Evolutionary conservation across 2,113 vertebrate genomes (phyloP).

Genomic region (Muntiacus muntjak): DNA sequence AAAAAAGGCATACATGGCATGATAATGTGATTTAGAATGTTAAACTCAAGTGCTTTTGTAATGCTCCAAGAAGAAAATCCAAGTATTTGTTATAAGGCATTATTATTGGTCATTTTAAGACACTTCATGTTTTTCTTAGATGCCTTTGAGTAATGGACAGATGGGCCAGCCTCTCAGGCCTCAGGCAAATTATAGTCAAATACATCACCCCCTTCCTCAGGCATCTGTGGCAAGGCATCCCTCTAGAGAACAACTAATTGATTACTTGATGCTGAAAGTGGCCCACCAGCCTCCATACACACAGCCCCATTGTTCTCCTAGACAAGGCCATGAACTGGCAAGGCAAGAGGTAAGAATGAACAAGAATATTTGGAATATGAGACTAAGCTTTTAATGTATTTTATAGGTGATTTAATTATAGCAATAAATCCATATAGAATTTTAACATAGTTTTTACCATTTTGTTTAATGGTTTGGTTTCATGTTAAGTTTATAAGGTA

Average conservation of each 20-base stretch:
- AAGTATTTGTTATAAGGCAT: conserved; percentile 56
- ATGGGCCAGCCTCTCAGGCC: conserved; percentile 88
- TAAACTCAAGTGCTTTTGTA: conserved; percentile 37
- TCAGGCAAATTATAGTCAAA: conserved; percentile 86
- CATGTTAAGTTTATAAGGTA: neutral
- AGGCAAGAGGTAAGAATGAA: conserved; percentile 89
- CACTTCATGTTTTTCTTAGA: conserved; percentile 83
- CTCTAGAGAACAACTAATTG: conserved; percentile 96
- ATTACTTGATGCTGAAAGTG: conserved; percentile 98
- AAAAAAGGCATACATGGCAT: conserved; percentile 30
- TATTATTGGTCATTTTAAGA: conserved; percentile 72
- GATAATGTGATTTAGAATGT: conserved; percentile 33
- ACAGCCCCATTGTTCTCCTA: conserved; percentile 84
- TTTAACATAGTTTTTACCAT: conserved; percentile 51
- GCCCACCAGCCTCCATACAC: conserved; percentile 85
- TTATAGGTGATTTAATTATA: conserved; percentile 1
- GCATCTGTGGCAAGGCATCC: conserved; percentile 91
- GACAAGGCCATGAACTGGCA: conserved; percentile 83
- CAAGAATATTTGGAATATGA: conserved; percentile 47
- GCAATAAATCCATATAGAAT: conserved; percentile 32
- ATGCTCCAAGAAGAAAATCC: conserved; percentile 48
- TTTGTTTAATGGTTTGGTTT: conserved; percentile 37
- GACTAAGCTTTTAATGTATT: conserved; percentile 34
- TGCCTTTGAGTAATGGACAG: conserved; percentile 97
- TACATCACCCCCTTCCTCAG: conserved; percentile 82